Conservation (phyloP, 2,888 invertebrate genomes). For the Hipparchia semele region DNA sequence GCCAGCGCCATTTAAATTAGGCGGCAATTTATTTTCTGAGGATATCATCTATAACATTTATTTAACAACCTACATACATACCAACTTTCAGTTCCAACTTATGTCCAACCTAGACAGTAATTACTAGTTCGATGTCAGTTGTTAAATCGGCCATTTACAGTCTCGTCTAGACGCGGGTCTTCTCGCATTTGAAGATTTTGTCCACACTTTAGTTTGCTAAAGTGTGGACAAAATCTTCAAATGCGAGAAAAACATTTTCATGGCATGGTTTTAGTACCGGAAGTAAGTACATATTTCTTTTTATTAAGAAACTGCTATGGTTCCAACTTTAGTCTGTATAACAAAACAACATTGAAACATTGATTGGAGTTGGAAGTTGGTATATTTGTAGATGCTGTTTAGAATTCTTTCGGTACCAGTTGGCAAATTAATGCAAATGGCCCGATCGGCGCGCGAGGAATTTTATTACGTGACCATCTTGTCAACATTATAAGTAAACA, state of each 20-base stretch:
- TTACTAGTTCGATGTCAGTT: neutral
- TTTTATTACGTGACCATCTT: conserved; percentile 52
- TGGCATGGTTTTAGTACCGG: too few species aligned
- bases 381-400: conserved; percentile 43
- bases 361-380: neutral
- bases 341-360: neutral
- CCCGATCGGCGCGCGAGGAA: conserved; percentile 50
- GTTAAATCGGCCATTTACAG: too few species aligned
- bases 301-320: too few species aligned
- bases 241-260: too few species aligned
- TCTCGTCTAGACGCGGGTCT: too few species aligned
- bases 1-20: conserved; percentile 61
- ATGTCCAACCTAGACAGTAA: neutral
- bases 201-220: too few species aligned
- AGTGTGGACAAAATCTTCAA: too few species aligned
- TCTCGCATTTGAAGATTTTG: too few species aligned
- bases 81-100: neutral
- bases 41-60: conserved; percentile 25
- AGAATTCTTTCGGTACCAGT: conserved; percentile 58
- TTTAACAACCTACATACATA: neutral
- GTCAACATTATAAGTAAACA: conserved; percentile 55
- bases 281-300: too few species aligned
- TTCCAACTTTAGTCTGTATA: neutral
- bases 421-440: conserved; percentile 70
- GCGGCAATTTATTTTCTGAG: conserved; percentile 52